Evolutionary conservation across 2,888 invertebrate species (phyloP), one percentile per base, ranked within the genome.

Genomic region (Buathra laborator): DNA sequence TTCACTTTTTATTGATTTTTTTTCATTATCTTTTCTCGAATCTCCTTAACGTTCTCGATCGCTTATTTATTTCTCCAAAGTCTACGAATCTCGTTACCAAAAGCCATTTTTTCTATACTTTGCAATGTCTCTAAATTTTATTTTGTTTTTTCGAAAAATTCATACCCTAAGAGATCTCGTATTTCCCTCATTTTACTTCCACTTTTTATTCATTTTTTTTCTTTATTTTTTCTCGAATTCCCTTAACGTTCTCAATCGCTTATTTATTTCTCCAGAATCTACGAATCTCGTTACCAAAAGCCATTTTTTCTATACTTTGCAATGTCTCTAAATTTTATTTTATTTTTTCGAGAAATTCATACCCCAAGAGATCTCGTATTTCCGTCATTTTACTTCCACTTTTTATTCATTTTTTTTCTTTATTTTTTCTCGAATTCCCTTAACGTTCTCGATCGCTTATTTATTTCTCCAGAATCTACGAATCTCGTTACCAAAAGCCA

Each of bases 111-210:
- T 70, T 51, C 62, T 0, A 9, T 4, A 68, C 19, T 78, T 59
- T 37, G 78, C 3, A 48, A 10, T 48, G 10, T 19, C 48, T 32
- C 19, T 14, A 14, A 5, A 48, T 29, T 24, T 59, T 24, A 77
- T 72, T 66, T 77, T 59, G 77, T 76, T 77, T 46, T 71, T 43
- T 32, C 32, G 44, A 56, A 4, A 76, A 76, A 10, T 72, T 59
- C 24, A 43, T 56, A 19, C 2, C 67, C 7, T 3, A 19, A 4
- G 37, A 14, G 68, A 43, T 44, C 59, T 59, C 32, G 29, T 16
- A 43, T 7, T 68, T n/a, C 24, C n/a, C 29, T 44, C 44, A 19
- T 37, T 68, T 24, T 16, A 62, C 62, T 75, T 64, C 14, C 62
- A 14, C 37, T 46, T 37, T 14, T 9, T 59, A 24, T 53, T 7